These are phyloP conservation scores for Ypsolopha scabrella DNA, from an alignment of 2,888 invertebrate species.

Conservation along the genomic window DNA sequence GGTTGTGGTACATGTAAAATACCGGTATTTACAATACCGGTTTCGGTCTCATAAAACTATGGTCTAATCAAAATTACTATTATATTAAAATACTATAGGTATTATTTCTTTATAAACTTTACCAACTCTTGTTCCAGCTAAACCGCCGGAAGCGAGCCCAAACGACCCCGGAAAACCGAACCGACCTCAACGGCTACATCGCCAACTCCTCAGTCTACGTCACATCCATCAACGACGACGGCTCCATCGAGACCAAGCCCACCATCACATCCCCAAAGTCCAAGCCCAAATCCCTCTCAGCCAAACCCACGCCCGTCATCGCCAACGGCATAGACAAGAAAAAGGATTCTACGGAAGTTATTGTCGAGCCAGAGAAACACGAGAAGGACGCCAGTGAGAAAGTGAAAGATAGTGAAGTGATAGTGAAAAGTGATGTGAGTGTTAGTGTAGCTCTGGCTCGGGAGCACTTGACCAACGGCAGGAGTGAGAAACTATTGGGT, in stretches of 20 bases:
- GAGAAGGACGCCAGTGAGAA: slow-evolving; percentile 19
- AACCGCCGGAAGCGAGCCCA: slow-evolving; percentile 72
- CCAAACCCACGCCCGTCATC: slow-evolving; percentile 55
- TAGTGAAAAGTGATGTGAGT: slow-evolving; percentile 52
- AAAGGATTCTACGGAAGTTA: slow-evolving; percentile 28
- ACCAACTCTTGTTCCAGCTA: slow-evolving; percentile 56
- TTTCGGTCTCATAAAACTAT: no score
- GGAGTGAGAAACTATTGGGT: slow-evolving; percentile 80
- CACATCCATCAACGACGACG: slow-evolving; percentile 75
- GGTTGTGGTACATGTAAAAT: no score
- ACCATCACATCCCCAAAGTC: slow-evolving; percentile 60
- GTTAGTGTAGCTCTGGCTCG: slow-evolving; percentile 53
- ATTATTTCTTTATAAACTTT: no score
- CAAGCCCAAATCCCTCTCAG: slow-evolving; percentile 54
- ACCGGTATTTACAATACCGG: no score
- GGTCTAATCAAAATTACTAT: no score
- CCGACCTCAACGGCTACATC: slow-evolving; percentile 84
- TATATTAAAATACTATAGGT: no score
- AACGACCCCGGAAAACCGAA: slow-evolving; percentile 41
- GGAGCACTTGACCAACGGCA: slow-evolving; percentile 72
- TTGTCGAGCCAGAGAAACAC: slow-evolving; percentile 47
- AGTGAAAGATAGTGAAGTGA: slow-evolving; percentile 41
- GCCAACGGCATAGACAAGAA: slow-evolving; percentile 49
- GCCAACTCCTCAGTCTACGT: slow-evolving; percentile 87
- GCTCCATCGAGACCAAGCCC: slow-evolving; percentile 57